Conservation (phyloP, 2,888 invertebrate species). For the Hololepta plana region DNA sequence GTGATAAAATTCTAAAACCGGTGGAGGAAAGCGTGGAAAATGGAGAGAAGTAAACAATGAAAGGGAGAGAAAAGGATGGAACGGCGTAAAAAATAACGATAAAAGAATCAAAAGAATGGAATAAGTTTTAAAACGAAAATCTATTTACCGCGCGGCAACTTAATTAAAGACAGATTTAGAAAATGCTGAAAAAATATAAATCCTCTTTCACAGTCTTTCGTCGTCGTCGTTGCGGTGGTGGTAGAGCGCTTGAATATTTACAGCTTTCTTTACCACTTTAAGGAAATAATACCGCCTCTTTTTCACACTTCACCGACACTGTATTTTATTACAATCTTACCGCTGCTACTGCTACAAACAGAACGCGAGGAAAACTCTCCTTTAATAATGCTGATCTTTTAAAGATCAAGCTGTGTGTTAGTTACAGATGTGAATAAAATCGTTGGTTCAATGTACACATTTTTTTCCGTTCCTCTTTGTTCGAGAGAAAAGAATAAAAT, state of each 20-base stretch:
- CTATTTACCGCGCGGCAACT: constrained; percentile 7
- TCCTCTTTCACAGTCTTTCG: constrained; percentile 18
- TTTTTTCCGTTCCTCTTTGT: no score
- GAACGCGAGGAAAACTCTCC: no score
- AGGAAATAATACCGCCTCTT: constrained; percentile 21
- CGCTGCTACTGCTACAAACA: constrained; percentile 4
- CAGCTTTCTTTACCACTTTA: constrained; percentile 17
- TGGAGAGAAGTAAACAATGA: no score
- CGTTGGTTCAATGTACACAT: no score
- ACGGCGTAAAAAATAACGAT: no score
- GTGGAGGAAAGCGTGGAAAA: no score
- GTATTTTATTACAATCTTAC: constrained; percentile 22
- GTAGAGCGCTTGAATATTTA: constrained; percentile 22
- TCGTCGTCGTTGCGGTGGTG: no score
- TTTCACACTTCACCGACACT: constrained; percentile 23
- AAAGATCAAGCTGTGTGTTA: constrained; percentile 24
- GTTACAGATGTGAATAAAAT: constrained; percentile 19
- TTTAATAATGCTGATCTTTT: constrained; percentile 23
- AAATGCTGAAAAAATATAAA: constrained; percentile 13
- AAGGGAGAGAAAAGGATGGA: no score
- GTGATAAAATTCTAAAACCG: no score
- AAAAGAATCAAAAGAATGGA: no score
- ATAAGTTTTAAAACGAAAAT: no score
- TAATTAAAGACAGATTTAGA: constrained; percentile 8
- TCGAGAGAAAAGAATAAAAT: constrained; percentile 19